A percentile compares a stretch with the other conserved stretches of the same genome.
phyloP scores from a whole-genome alignment of 1,140 invertebrate genomes.

The Metaphire vulgaris region DNA sequence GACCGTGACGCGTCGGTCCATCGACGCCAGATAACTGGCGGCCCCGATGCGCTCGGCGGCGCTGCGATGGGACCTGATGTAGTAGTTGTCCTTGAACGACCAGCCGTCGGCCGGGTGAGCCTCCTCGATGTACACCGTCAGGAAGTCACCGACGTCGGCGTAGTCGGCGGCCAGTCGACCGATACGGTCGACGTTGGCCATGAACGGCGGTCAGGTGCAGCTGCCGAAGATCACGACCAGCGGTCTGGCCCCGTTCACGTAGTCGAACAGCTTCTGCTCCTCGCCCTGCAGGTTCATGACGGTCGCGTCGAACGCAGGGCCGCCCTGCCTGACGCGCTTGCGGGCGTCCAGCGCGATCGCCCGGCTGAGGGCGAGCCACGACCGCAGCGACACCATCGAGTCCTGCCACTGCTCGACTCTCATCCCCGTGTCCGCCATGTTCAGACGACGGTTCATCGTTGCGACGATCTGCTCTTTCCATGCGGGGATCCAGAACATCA shows the following conservation, averaged over 20 bases:
- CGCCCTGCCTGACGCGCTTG: neutral
- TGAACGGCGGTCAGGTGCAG: conserved; percentile 40
- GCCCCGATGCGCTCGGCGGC: conserved; percentile 36
- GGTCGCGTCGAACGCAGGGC: conserved; percentile 12
- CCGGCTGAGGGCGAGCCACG: neutral
- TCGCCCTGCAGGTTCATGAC: conserved; percentile 8
- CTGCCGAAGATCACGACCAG: conserved; percentile 40
- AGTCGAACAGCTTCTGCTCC: conserved; percentile 28
- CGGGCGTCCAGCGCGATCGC: neutral
- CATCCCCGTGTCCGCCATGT: neutral
- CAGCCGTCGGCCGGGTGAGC: conserved; percentile 37
- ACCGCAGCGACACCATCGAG: neutral
- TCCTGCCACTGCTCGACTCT: neutral
- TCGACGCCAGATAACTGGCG: conserved; percentile 29
- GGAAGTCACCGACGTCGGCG: conserved; percentile 33
- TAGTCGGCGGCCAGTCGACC: conserved; percentile 32
- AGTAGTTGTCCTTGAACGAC: conserved; percentile 26
- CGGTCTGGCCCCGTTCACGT: conserved; percentile 30
- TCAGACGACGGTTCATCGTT: neutral
- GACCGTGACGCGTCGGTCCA: conserved; percentile 24
- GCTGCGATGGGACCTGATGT: conserved; percentile 28
- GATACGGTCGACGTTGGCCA: conserved; percentile 33
- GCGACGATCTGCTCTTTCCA: neutral
- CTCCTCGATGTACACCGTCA: conserved; percentile 37
- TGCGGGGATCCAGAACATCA: neutral